Base-by-base conservation (phyloP, 2,888 invertebrate species). In the Pyrrhia umbra region DNA sequence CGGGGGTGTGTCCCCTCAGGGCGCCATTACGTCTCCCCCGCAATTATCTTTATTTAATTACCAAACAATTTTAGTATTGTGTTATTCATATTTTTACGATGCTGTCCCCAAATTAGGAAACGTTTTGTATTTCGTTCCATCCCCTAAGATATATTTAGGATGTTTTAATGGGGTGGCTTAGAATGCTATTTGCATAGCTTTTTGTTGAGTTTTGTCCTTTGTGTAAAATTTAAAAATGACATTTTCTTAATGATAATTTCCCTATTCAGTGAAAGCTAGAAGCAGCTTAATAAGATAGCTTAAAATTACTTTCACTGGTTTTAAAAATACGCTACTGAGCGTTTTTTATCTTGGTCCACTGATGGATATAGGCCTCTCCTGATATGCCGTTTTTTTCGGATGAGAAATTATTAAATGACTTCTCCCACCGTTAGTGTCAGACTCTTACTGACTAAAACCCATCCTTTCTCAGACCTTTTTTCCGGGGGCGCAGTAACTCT, bases 31-130 rank as follows among this genome's bases (percentile, higher is more conserved):
- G 2, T 15, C 68, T 56, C 69, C 76, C 66, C 43, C 40, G 51
- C 54, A 68, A 80, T 81, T 77, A 80, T 80, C 70, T 71, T 80
- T 75, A 81, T 81, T 74, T 81, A 80, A 81, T 81, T 81, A 80
- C 52, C 45, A 69, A 73, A 77, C 75, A 77, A 75, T 81, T 70
- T 70, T 68, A 63, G 27, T 54, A 68, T 70, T 68, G 71, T 77
- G 59, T 76, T 56, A 77, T 68, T 70, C 71, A 69, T 73, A 73
- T 80, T 77, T 79, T 63, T 40, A 16, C 47, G 63, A 49, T 58
- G 43, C 60, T 61, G 40, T 58, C 51, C 54, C 45, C 51, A 54
- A 63, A 71, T 77, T 68, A 72, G 52, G 40, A 51, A 40, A 18
- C 56, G 49, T 54, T 65, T 69, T 70, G 65, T 42, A 16, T 46